Base-by-base conservation (phyloP, 2,797 vertebrate genomes). In the Enteromius argenteus region DNA sequence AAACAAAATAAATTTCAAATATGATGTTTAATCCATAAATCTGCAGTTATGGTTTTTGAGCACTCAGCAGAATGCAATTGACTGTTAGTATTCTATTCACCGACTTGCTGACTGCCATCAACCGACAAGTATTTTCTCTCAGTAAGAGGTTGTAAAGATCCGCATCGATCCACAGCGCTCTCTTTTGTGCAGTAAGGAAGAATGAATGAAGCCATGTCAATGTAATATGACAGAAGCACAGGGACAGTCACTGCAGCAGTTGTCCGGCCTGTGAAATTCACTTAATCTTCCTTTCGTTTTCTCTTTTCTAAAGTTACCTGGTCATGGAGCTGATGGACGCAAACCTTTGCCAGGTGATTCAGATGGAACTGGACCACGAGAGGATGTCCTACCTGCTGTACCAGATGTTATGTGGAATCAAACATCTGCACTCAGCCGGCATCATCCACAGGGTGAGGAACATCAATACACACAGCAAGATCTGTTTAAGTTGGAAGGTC, bases 321-420 rank as follows among this genome's bases (percentile, higher is more conserved):
- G 98, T 99, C 90, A 99, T 99, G 98, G 98, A 99, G 92, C 90
- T 99, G 92, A 99, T 99, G 98, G 98, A 99, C 90, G 98, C 98
- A 91, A 99, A 99, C 92, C 94, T 99, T 90, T 99, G 98, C 92
- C 98, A 99, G 93, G 98, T 99, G 91, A 99, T 99, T 94, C 98
- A 99, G 92, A 99, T 99, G 98, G 98, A 99, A 91, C 92, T 99
- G 69, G 98, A 99, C 93, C 98, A 99, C 1, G 98, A 99, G 89
- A 93, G 98, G 93, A 99, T 99, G 98, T 99, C 98, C 90, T 99
- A 99, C 88, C 95, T 99, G 86, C 96, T 99, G 60, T 99, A 99
- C 94, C 98, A 99, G 96, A 99, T 99, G 98, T 89, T 99, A 84
- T 99, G 98, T 90, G 98, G 98, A 74, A 99, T 99, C 94, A 99